Base-by-base conservation (phyloP, 2,113 vertebrate species). In the Barbus barbus region DNA sequence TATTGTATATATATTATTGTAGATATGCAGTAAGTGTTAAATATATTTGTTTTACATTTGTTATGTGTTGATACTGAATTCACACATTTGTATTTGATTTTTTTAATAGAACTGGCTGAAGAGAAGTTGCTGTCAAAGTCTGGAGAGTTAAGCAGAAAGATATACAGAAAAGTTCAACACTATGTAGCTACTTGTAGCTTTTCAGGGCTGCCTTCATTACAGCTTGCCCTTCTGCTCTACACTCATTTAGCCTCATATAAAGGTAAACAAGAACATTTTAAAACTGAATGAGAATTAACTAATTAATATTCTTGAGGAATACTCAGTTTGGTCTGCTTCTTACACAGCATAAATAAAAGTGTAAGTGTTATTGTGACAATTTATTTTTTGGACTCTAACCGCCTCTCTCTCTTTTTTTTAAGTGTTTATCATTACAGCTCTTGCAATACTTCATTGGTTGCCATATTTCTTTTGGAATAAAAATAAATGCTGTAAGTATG, bases 211-310 rank as follows among this genome's bases (percentile, higher is more conserved):
- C 36, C 69, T 72, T 41, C 38, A 72, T 41, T 72, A 7, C 22
- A 24, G 9, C 38, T 72, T 5, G 0, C 33, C 20, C 9, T 72
- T 24, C 69, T 72, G 69, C 22, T 72, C 1, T 72, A 24, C 36
- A 5, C 12, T 44, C 11, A 1, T 13, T 5, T 7, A 44, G 5
- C 1, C 36, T 24, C 5, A 2, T 0, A 3, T 0, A 0, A 2
- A 14, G 38, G 69, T 72, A 7, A 44, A 22, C 22, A 7, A 44
- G 22, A 44, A 14, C 20, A 12, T 2, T n/a, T 38, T 24, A 38
- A 56, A 9, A n/a, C 22, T 69, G 6, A 33, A 8, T 8, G 14
- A 20, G 0, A 69, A 71, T 71, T 0, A 71, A 13, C 31, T 1
- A 0, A 18, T 8, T 5, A 18, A 18, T 7, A 51, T 51, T 16